Conservation (phyloP, 1,140 invertebrate genomes). For the Hyposmocoma kahamanoa region DNA sequence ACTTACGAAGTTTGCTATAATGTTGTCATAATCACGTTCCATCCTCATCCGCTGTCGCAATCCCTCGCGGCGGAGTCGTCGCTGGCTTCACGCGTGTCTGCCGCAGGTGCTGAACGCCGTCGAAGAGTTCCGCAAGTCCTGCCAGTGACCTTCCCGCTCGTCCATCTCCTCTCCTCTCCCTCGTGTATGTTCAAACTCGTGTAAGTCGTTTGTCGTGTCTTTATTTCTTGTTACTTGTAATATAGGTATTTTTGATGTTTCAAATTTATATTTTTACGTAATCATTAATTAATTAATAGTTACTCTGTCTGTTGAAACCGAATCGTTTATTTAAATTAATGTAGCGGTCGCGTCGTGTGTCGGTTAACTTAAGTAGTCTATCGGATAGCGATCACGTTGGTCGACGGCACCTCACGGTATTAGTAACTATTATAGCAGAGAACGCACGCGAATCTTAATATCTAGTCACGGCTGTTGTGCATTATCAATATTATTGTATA, state of each 20-base stretch:
- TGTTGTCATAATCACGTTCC: too few relatives aligned
- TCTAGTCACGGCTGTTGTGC: slow-evolving; percentile 52
- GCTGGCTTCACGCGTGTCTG: too few relatives aligned
- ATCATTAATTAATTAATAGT: too few relatives aligned
- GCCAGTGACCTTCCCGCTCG: too few relatives aligned
- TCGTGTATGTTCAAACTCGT: not conserved
- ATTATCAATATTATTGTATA: slow-evolving; percentile 11
- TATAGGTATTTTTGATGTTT: not conserved
- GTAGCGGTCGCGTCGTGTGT: slow-evolving; percentile 8
- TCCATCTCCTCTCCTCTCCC: not conserved
- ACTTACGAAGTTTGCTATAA: too few relatives aligned
- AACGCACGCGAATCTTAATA: slow-evolving; percentile 34
- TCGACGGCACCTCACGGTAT: slow-evolving; percentile 19
- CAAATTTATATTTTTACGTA: not conserved
- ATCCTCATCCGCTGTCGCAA: too few relatives aligned
- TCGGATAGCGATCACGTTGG: not conserved
- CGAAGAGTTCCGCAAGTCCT: not conserved
- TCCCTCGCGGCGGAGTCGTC: too few relatives aligned
- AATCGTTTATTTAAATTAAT: too few relatives aligned
- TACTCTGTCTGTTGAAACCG: too few relatives aligned
- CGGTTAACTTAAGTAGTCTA: slow-evolving; percentile 9
- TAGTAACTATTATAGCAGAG: slow-evolving; percentile 17
- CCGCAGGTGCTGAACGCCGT: slow-evolving; percentile 23
- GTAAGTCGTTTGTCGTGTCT: not conserved
- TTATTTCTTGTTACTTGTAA: not conserved